phyloP scores from a whole-genome alignment of 2,888 invertebrate species.

The Drosophila nr. fundita region DNA sequence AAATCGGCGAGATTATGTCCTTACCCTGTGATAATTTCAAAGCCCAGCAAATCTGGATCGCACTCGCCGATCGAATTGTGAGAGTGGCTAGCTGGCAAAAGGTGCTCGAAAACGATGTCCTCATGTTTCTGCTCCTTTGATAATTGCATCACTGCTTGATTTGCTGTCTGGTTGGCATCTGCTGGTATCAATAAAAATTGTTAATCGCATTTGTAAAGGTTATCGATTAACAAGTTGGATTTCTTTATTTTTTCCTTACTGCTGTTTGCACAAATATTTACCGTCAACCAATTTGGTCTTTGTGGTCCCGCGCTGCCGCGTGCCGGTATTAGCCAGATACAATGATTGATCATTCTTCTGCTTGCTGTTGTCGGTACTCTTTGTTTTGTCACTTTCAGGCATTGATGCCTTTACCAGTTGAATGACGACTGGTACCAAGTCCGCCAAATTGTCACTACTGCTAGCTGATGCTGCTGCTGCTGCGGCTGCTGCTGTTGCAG shows the following conservation, averaged over 20 bases:
- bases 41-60: slow-evolving; percentile 94
- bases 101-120: slow-evolving; percentile 37
- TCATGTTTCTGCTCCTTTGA: slow-evolving; percentile 26
- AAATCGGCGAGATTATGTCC: not conserved
- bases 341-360: slow-evolving; percentile 67
- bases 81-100: slow-evolving; percentile 45
- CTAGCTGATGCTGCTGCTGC: slow-evolving; percentile 23
- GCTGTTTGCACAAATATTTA: slow-evolving; percentile 46
- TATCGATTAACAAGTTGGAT: slow-evolving; percentile 18
- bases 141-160: slow-evolving; percentile 33
- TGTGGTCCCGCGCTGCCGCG: slow-evolving; percentile 22
- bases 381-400: slow-evolving; percentile 64
- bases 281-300: slow-evolving; percentile 60
- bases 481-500: slow-evolving; percentile 30
- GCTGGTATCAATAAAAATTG: slow-evolving; percentile 53
- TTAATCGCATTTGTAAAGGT: slow-evolving; percentile 45
- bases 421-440: slow-evolving; percentile 55
- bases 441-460: slow-evolving; percentile 74
- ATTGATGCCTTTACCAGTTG: slow-evolving; percentile 39
- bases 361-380: slow-evolving; percentile 81
- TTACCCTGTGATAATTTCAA: slow-evolving; percentile 95
- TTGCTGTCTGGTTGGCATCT: slow-evolving; percentile 54
- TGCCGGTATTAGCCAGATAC: slow-evolving; percentile 54
- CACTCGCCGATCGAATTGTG: slow-evolving; percentile 88
- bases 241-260: not conserved